phyloP scores from a whole-genome alignment of 2,113 vertebrate genomes.

The Peromyscus leucopus region DNA sequence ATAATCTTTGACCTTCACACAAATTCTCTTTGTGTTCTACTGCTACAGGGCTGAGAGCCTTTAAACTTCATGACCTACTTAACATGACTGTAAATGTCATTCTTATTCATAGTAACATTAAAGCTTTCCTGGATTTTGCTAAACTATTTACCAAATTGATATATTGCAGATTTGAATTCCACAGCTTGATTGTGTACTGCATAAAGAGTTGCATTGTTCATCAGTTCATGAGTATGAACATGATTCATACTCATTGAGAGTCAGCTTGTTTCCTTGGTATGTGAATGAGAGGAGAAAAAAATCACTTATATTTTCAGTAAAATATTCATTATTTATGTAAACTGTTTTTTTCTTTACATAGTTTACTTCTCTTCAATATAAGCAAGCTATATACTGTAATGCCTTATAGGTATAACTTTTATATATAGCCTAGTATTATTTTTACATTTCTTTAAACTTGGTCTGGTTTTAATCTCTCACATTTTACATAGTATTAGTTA shows the following conservation, averaged over 20 bases:
- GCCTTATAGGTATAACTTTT: conserved; percentile 61
- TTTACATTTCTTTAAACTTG: conserved; percentile 70
- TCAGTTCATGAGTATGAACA: conserved; percentile 44
- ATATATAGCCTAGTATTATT: conserved; percentile 70
- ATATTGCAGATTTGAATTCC: conserved; percentile 74
- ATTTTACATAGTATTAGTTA: conserved; percentile 64
- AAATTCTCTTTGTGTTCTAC: conserved; percentile 61
- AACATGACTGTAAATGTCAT: conserved; percentile 73
- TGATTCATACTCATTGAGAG: conserved; percentile 71
- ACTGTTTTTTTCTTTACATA: conserved; percentile 63
- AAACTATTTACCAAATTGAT: conserved; percentile 80
- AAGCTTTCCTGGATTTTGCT: conserved; percentile 78
- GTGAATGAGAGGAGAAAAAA: conserved; percentile 55
- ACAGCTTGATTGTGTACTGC: conserved; percentile 72
- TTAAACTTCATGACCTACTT: conserved; percentile 79
- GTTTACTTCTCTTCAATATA: conserved; percentile 70
- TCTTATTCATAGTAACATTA: conserved; percentile 80
- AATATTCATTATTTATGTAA: conserved; percentile 77
- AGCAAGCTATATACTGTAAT: conserved; percentile 70
- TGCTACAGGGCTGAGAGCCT: conserved; percentile 58
- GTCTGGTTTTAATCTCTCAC: conserved; percentile 69
- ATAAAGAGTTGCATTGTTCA: conserved; percentile 74
- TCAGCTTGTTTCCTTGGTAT: conserved; percentile 64
- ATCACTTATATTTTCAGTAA: conserved; percentile 77
- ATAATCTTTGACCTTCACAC: conserved; percentile 72